Evolutionary conservation across 2,888 invertebrate genomes (phyloP), one percentile per base, ranked within the genome.

Genomic region (Pycnomerus fuliginosus): DNA sequence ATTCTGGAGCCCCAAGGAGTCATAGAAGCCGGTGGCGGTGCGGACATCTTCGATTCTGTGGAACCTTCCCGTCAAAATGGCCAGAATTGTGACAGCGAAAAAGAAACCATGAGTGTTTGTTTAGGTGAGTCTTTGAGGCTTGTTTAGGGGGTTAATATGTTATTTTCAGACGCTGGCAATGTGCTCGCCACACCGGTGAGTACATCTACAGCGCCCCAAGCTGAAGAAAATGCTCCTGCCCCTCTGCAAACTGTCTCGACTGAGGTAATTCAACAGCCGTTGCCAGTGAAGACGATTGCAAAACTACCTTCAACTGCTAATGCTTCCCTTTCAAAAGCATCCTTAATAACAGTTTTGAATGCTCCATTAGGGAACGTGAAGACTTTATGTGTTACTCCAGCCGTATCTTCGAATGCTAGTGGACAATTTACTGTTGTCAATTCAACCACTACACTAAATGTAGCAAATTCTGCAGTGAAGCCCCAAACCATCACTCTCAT

Each of bases 281-380:
- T 44, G 5, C 28, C 38, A 14, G 28, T 41, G 4, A 35, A 35
- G 27, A 12, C 48, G 27, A 60, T 63, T 24, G 53, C 65, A 3
- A 65, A 65, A 46, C 51, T 68, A 16, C 30, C 56, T 15, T 20
- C 58, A 8, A 34, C 53, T 8, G 44, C 54, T 4, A 52, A 48
- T 27, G 32, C 47, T 1, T 14, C 39, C n/a, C 30, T 48, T 10
- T 31, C 48, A 16, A 68, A 63, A 35, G 62, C 66, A 25, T 69
- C 71, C 7, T 53, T 71, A 16, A 72, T 72, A 40, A 72, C 72
- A 10, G 70, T 72, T 44, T 56, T 72, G 28, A 72, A 71, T 44
- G 56, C 67, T 12, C 72, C 72, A 7, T 60, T 72, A 30, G 69
- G 70, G 1, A 69, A 71, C 30, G 66, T 72, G 39, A 71, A 71